Evolutionary conservation across 2,113 vertebrate genomes (phyloP), one percentile per base, ranked within the genome.

Genomic region (Epinephelus fuscoguttatus): DNA sequence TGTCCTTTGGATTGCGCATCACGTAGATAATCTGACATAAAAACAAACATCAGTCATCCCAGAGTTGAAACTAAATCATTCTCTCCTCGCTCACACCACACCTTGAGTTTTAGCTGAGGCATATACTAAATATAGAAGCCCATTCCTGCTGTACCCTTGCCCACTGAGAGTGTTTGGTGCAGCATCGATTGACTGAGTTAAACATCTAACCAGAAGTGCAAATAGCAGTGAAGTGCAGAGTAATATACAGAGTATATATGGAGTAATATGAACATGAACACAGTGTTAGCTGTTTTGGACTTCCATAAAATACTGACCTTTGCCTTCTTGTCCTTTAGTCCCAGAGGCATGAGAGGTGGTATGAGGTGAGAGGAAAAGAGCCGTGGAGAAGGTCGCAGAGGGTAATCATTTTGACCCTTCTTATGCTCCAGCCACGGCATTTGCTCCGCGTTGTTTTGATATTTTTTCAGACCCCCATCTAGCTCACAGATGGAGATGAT

Each of bases 1-100:
- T 90, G 86, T 96, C 95, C 79, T 97, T 96, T 68, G 94, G 95
- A 78, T 96, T 97, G 81, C 96, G 92, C 84, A 87, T 76, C 64
- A 96, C 84, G 66, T 96, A 96, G 55, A 96, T 91, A 9, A 85
- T 64, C 80, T 85, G 75, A 71, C 0, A 37, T 37, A 25, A 40
- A 57, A 59, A 50, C 15, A 66, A 45, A 40, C 18, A 56, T 19
- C 2, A 78, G 45, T 69, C 19, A 53, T 6, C 10, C 19, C 59
- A 13, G 19, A 52, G 17, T 1, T 47, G 6, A 37, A 56, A 64
- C 21, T 1, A 15, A 13, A 4, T 15, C 4, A 12, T 27, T 63
- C 23, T 61, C 10, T 60, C 3, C 9, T 25, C 7, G 13, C 42
- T 45, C 12, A 60, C 17, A 68, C 21, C 14, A 50, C 0, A 50